Evolutionary conservation across 2,113 vertebrate genomes (phyloP).

Genomic region (Echinops telfairi): DNA sequence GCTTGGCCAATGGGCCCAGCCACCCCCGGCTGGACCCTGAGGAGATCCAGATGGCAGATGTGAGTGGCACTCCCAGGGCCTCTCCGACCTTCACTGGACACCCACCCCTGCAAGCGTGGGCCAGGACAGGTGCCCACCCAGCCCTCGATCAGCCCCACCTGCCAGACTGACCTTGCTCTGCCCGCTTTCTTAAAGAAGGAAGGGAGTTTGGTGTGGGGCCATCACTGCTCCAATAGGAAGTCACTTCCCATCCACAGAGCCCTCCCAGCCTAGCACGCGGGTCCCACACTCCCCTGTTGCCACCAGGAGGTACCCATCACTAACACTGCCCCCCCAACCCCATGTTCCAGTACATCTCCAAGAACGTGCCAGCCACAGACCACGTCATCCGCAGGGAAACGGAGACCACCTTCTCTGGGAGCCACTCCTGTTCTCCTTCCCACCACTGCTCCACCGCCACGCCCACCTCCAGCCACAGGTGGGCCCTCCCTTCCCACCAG

Average conservation of each 20-base stretch:
- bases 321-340: slow-evolving; percentile 43
- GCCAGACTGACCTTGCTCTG: background rate
- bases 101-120: background rate
- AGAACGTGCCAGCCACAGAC: slow-evolving; percentile 96
- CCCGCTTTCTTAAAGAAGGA: background rate
- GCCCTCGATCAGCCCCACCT: background rate
- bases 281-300: background rate
- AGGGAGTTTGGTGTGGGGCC: background rate
- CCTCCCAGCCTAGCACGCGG: background rate
- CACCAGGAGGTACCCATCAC: background rate
- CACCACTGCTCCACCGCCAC: slow-evolving; percentile 96
- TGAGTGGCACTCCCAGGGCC: slow-evolving; percentile 85
- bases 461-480: slow-evolving; percentile 97
- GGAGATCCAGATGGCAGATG: slow-evolving; percentile 98
- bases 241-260: background rate
- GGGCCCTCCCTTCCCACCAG: slow-evolving; percentile 17
- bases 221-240: background rate
- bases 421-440: slow-evolving; percentile 96
- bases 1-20: slow-evolving; percentile 96
- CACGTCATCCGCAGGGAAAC: slow-evolving; percentile 94
- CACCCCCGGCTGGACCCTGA: slow-evolving; percentile 97
- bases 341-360: slow-evolving; percentile 95
- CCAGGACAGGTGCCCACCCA: background rate
- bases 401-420: slow-evolving; percentile 95
- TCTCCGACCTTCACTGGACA: background rate